phyloP scores from a whole-genome alignment of 2,888 invertebrate species.

The Odontothrips loti region DNA sequence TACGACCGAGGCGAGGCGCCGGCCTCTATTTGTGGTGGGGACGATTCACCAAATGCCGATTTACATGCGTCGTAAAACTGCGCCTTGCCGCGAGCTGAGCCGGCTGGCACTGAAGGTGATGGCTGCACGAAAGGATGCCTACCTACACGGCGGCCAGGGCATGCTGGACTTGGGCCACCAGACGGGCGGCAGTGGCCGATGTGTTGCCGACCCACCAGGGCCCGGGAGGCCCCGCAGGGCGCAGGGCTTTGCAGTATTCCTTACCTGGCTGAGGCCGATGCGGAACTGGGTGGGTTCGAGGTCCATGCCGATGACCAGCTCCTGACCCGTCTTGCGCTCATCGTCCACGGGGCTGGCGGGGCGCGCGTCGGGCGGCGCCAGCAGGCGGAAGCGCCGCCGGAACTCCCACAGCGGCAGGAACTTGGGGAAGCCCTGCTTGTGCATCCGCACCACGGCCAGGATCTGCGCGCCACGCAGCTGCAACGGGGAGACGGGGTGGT shows the following conservation, averaged over 20 bases:
- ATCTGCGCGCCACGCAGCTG: constrained; percentile 87
- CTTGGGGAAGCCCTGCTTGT: constrained; percentile 92
- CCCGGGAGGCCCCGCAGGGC: background rate
- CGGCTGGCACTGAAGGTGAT: background rate
- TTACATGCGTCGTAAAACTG: background rate
- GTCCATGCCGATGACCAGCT: constrained; percentile 77
- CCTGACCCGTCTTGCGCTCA: constrained; percentile 69
- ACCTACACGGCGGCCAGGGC: background rate
- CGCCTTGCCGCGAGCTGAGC: background rate
- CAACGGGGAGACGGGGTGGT: constrained; percentile 29
- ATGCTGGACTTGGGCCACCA: background rate
- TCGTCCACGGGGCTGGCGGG: constrained; percentile 43
- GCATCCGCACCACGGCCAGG: constrained; percentile 79
- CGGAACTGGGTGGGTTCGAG: constrained; percentile 80
- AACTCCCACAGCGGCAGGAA: constrained; percentile 86
- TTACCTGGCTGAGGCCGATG: constrained; percentile 88
- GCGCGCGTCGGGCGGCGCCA: constrained; percentile 49
- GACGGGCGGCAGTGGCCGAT: background rate
- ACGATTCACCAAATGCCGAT: too few relatives aligned
- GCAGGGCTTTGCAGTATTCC: too few relatives aligned
- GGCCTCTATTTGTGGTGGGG: too few relatives aligned
- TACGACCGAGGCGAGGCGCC: too few relatives aligned
- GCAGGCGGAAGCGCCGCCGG: constrained; percentile 70
- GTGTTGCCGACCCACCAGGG: background rate
- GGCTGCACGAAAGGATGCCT: background rate